phyloP scores from a whole-genome alignment of 1,140 invertebrate species.

The Hyposmocoma kahamanoa region DNA sequence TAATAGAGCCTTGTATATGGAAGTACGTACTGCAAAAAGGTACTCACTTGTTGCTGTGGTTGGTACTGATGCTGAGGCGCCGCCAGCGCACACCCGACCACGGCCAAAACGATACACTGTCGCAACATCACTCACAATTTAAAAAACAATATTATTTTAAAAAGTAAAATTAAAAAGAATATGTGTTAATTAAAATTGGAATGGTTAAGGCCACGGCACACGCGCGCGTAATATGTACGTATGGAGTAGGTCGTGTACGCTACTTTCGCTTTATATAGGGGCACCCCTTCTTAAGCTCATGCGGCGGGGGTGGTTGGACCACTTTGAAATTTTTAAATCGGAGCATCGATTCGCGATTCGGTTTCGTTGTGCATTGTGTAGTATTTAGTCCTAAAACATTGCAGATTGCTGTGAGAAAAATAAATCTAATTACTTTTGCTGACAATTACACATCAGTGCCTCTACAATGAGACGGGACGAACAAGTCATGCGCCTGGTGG shows the following conservation, averaged over 20 bases:
- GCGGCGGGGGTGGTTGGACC: conserved; percentile 30
- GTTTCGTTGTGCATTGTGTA: too few relatives aligned
- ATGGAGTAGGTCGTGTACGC: conserved; percentile 39
- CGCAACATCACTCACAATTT: conserved; percentile 50
- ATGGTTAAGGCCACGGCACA: conserved; percentile 45
- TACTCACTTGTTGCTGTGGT: conserved; percentile 52
- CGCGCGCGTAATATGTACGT: conserved; percentile 40
- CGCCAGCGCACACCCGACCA: conserved; percentile 47
- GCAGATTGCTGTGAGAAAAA: too few relatives aligned
- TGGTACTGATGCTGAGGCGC: conserved; percentile 43
- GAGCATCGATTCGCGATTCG: not conserved
- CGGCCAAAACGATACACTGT: conserved; percentile 47
- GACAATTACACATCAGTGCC: too few relatives aligned
- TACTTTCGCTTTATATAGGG: conserved; percentile 63
- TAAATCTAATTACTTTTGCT: too few relatives aligned
- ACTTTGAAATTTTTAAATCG: not conserved
- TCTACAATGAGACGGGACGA: too few relatives aligned
- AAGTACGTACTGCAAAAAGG: too few relatives aligned
- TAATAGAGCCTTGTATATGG: too few relatives aligned
- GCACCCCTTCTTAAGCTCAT: conserved; percentile 52
- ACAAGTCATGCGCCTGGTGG: too few relatives aligned
- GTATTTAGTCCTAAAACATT: too few relatives aligned
- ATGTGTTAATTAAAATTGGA: not conserved
- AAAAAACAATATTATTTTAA: conserved; percentile 19
- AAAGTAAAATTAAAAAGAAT: conserved; percentile 22